phyloP scores from a whole-genome alignment of 2,888 invertebrate species.

The Punctoribates punctum region DNA sequence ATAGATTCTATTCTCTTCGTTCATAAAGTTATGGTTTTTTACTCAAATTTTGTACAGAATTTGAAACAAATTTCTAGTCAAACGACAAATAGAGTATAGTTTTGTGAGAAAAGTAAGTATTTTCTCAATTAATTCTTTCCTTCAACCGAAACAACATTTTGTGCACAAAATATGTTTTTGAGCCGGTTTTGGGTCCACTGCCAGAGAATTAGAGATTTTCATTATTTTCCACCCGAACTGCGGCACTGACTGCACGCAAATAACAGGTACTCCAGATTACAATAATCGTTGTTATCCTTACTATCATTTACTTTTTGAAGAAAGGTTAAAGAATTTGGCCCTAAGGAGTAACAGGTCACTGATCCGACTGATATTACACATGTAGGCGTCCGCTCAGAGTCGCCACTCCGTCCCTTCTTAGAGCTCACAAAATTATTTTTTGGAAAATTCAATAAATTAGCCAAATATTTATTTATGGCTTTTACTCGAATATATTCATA shows the following conservation, averaged over 20 bases:
- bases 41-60: background rate
- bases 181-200: slow-evolving; percentile 18
- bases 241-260: slow-evolving; percentile 22
- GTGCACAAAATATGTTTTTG: slow-evolving; percentile 23
- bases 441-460: too few relatives aligned
- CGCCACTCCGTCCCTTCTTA: background rate
- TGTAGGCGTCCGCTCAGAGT: background rate
- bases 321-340: slow-evolving; percentile 34
- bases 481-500: too few relatives aligned
- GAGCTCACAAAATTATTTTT: too few relatives aligned
- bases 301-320: background rate
- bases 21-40: background rate
- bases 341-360: slow-evolving; percentile 27
- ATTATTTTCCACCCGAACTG: slow-evolving; percentile 4
- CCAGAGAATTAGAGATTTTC: background rate
- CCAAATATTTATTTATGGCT: too few relatives aligned
- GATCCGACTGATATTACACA: background rate
- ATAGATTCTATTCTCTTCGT: background rate
- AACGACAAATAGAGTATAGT: background rate
- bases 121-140: slow-evolving; percentile 1
- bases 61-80: background rate
- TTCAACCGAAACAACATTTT: slow-evolving; percentile 25
- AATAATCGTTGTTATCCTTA: slow-evolving; percentile 18
- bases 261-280: slow-evolving; percentile 26
- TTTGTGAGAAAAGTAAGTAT: background rate